Conservation (phyloP, 2,888 invertebrate genomes). For the Hofmannophila pseudospretella region DNA sequence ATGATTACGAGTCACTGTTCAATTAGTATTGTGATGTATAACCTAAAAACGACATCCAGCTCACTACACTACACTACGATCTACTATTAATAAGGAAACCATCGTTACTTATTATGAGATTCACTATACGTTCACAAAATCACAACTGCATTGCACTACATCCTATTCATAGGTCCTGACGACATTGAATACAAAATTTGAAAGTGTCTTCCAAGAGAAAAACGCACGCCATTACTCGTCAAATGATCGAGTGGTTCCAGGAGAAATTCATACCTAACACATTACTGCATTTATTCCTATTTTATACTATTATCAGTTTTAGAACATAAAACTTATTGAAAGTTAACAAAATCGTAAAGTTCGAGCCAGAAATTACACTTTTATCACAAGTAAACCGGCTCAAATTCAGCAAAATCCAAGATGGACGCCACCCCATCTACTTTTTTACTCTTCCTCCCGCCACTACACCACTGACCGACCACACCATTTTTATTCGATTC, state of each 20-base stretch:
- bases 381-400: constrained; percentile 83
- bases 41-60: constrained; percentile 76
- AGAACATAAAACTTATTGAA: constrained; percentile 68
- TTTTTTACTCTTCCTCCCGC: constrained; percentile 34
- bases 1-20: constrained; percentile 71
- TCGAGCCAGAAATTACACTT: constrained; percentile 71
- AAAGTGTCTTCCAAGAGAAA: constrained; percentile 79
- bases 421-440: constrained; percentile 86
- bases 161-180: constrained; percentile 45
- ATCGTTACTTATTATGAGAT: constrained; percentile 21
- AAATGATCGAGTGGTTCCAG: constrained; percentile 71
- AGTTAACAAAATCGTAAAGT: constrained; percentile 63
- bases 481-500: too few species aligned
- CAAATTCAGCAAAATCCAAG: constrained; percentile 86
- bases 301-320: constrained; percentile 65
- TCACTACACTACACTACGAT: constrained; percentile 39
- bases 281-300: constrained; percentile 82
- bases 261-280: constrained; percentile 82
- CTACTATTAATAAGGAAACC: constrained; percentile 24
- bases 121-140: constrained; percentile 27
- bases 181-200: constrained; percentile 61
- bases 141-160: background rate
- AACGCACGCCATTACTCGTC: constrained; percentile 83
- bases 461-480: constrained; percentile 13
- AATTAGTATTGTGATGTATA: constrained; percentile 70